Evolutionary conservation across 2,113 vertebrate species (phyloP).

Genomic region (Anas platyrhynchos): DNA sequence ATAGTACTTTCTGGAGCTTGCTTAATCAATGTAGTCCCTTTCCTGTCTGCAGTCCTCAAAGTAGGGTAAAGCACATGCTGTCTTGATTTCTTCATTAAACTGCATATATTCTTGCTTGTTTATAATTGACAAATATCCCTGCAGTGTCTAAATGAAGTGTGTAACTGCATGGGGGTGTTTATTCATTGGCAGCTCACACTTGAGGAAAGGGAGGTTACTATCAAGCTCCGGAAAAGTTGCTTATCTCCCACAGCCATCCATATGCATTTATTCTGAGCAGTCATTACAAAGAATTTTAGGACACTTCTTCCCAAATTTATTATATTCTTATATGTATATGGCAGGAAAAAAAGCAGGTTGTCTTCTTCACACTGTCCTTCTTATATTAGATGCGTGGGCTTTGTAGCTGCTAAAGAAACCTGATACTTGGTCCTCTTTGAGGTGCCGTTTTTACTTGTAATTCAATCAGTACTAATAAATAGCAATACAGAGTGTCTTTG

Average conservation of each 20-base stretch:
- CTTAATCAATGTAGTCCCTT: neutral
- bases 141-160: neutral
- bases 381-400: neutral
- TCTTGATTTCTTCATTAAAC: neutral
- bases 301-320: neutral
- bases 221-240: neutral
- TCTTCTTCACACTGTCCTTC: neutral
- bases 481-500: neutral
- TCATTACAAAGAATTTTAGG: neutral
- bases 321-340: fast-evolving
- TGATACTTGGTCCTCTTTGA: neutral
- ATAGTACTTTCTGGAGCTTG: neutral
- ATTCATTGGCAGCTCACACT: neutral
- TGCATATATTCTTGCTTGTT: neutral
- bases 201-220: too few relatives aligned
- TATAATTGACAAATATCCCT: neutral
- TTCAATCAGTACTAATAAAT: neutral
- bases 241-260: neutral
- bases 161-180: too few relatives aligned
- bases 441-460: neutral
- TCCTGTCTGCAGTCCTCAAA: neutral
- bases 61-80: neutral
- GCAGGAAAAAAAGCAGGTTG: neutral
- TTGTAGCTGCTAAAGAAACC: neutral
- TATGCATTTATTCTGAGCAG: neutral